phyloP scores from a whole-genome alignment of 2,797 vertebrate species.

The Fratercula arctica region DNA sequence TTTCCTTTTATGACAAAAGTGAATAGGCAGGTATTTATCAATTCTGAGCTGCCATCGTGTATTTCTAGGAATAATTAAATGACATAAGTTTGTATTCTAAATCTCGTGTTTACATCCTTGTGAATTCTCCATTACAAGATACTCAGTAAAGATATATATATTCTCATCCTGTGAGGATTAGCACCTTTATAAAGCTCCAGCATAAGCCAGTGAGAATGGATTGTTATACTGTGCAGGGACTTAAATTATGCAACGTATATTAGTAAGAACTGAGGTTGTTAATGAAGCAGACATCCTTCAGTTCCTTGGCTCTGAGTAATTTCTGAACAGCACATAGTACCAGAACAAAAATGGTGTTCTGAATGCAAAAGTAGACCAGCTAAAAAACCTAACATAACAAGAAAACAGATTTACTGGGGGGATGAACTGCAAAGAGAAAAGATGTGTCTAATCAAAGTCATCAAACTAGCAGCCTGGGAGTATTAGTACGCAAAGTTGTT shows the following conservation, averaged over 20 bases:
- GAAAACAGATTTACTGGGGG: background rate
- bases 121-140: background rate
- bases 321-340: background rate
- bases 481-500: background rate
- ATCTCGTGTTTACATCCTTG: background rate
- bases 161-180: background rate
- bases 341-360: background rate
- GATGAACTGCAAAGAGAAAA: background rate
- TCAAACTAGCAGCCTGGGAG: background rate
- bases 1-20: background rate
- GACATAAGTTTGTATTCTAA: background rate
- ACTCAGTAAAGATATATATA: background rate
- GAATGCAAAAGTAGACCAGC: background rate
- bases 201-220: background rate
- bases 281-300: background rate
- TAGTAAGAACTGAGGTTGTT: background rate
- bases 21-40: background rate
- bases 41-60: rapidly evolving
- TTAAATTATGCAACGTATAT: background rate
- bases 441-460: background rate
- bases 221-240: background rate
- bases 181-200: background rate
- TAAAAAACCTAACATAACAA: background rate
- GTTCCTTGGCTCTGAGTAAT: background rate
- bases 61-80: background rate